These are phyloP conservation scores for Leptura quadrifasciata DNA, from an alignment of 2,888 invertebrate species.

Conservation along the genomic window DNA sequence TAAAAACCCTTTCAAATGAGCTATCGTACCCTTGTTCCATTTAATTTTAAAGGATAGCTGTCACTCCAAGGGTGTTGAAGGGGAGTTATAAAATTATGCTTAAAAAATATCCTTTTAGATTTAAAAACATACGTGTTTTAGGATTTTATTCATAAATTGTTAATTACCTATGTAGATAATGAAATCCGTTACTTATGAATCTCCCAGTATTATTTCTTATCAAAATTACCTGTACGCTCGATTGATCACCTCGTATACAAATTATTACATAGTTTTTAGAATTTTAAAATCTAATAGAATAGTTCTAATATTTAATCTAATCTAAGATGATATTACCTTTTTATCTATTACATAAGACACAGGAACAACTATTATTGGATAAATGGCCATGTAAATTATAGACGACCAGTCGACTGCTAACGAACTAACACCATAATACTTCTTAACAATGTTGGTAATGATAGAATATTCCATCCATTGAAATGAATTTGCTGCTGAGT, in stretches of 20 bases:
- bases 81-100: too few relatives aligned
- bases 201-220: constrained; percentile 5
- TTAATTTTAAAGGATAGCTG: too few relatives aligned
- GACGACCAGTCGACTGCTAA: constrained; percentile 95
- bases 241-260: neutral
- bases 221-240: neutral
- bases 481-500: constrained; percentile 91
- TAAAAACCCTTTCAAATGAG: too few relatives aligned
- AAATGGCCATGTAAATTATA: constrained; percentile 96
- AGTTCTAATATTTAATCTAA: neutral
- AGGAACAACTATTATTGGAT: constrained; percentile 96
- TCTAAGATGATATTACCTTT: constrained; percentile 78
- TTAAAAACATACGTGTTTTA: too few relatives aligned
- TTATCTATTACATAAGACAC: constrained; percentile 95
- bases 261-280: too few relatives aligned
- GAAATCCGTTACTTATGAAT: too few relatives aligned
- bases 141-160: too few relatives aligned
- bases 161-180: too few relatives aligned
- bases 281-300: too few relatives aligned
- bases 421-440: constrained; percentile 83
- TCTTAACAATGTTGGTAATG: constrained; percentile 87
- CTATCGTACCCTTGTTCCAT: too few relatives aligned
- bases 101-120: too few relatives aligned
- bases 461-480: constrained; percentile 98
- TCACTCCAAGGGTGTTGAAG: too few relatives aligned